Evolutionary conservation across 2,797 vertebrate species (phyloP).

Genomic region (Cyprinodon diabolis): DNA sequence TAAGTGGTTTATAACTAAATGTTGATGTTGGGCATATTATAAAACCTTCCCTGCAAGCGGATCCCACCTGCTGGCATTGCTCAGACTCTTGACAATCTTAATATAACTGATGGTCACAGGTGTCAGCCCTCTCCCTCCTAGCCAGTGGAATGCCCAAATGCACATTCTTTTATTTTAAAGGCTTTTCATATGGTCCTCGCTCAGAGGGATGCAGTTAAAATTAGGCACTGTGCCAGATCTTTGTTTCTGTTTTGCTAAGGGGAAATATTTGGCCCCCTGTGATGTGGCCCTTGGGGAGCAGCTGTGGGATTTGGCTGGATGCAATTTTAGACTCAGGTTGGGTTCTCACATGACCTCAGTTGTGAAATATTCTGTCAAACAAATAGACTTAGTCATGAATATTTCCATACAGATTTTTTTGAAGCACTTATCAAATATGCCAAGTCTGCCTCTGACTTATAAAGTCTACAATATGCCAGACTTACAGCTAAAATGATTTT

Average conservation of each 20-base stretch:
- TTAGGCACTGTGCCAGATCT: slow-evolving; percentile 72
- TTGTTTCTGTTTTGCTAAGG: slow-evolving; percentile 77
- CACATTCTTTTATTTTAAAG: slow-evolving; percentile 64
- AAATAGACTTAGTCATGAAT: slow-evolving; percentile 66
- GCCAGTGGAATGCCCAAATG: slow-evolving; percentile 59
- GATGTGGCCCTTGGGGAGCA: slow-evolving; percentile 72
- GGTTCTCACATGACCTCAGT: slow-evolving; percentile 76
- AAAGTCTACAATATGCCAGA: slow-evolving; percentile 33
- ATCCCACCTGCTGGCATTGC: slow-evolving; percentile 37
- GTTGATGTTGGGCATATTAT: slow-evolving; percentile 18
- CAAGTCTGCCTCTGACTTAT: slow-evolving; percentile 36
- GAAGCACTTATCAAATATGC: slow-evolving; percentile 54
- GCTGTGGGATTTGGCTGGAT: slow-evolving; percentile 67
- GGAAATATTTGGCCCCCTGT: slow-evolving; percentile 68
- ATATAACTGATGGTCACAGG: slow-evolving; percentile 68
- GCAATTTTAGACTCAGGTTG: slow-evolving; percentile 77
- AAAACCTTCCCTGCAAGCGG: slow-evolving; percentile 17
- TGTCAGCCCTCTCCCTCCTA: slow-evolving; percentile 49
- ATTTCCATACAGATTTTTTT: slow-evolving; percentile 62
- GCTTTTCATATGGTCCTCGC: slow-evolving; percentile 60
- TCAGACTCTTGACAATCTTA: slow-evolving; percentile 43
- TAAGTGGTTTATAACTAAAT: background rate
- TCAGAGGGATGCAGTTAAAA: slow-evolving; percentile 71
- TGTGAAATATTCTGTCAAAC: slow-evolving; percentile 49
- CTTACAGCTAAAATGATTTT: slow-evolving; percentile 39